A percentile compares a stretch with the other conserved stretches of the same genome.
Evolutionary conservation across 2,888 invertebrate species (phyloP).

Genomic region (Mellilla xanthometata): DNA sequence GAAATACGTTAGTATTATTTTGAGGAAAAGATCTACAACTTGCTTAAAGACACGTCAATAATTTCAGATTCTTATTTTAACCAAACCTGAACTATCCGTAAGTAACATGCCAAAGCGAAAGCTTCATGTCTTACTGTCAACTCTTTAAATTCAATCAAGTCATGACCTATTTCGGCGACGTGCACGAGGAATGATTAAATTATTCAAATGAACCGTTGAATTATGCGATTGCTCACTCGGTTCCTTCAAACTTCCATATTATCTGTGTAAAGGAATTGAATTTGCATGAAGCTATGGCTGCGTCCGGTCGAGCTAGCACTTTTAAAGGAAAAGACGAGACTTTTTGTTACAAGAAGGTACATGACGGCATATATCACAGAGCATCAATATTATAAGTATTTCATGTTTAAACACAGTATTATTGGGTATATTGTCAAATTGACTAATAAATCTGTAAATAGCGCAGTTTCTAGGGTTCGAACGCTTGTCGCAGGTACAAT

Average conservation of each 20-base stretch:
- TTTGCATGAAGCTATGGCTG: conserved; percentile 6
- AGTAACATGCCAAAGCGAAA: not conserved
- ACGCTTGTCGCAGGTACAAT: not conserved
- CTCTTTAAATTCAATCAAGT: conserved; percentile 15
- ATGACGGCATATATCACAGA: too few relatives aligned
- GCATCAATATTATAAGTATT: too few relatives aligned
- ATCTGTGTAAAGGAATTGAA: not conserved
- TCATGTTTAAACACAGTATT: too few relatives aligned
- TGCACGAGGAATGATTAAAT: conserved; percentile 16
- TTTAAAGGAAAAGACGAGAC: not conserved
- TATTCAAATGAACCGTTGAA: conserved; percentile 17
- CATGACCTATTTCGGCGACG: conserved; percentile 14
- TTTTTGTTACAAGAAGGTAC: too few relatives aligned
- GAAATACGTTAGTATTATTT: too few relatives aligned
- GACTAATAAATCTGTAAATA: not conserved
- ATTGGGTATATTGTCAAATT: not conserved
- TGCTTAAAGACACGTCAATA: too few relatives aligned
- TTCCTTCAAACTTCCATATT: conserved; percentile 6
- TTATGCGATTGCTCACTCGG: conserved; percentile 15
- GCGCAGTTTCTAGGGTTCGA: not conserved
- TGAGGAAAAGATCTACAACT: too few relatives aligned
- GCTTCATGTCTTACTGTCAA: conserved; percentile 1
- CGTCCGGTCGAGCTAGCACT: conserved; percentile 1
- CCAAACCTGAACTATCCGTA: too few relatives aligned
- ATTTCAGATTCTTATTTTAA: too few relatives aligned